Percentiles rank a stretch among this genome's conserved stretches.
These are phyloP conservation scores for Mixornis gularis DNA, from an alignment of 2,113 vertebrate species.

Conservation along the genomic window DNA sequence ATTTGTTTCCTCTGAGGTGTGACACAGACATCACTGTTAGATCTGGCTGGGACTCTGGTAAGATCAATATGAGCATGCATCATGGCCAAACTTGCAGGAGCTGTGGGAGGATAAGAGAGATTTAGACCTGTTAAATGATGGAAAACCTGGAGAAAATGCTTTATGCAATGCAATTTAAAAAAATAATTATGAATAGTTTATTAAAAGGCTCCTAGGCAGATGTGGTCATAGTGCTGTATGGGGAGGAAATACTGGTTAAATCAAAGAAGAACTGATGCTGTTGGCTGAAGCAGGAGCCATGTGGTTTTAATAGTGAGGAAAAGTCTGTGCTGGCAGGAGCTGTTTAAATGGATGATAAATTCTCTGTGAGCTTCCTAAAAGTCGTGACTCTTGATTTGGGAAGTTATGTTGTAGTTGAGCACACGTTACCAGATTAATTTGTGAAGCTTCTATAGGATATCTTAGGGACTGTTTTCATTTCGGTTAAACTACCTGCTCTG, in stretches of 20 bases:
- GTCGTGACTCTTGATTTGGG: background rate
- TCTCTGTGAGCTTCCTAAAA: background rate
- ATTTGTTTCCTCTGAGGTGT: conserved; percentile 9
- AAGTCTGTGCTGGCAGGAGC: background rate
- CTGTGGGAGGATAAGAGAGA: background rate
- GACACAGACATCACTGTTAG: background rate
- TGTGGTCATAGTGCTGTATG: background rate
- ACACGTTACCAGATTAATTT: background rate
- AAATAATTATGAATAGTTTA: background rate
- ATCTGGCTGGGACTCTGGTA: background rate
- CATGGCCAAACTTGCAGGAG: background rate
- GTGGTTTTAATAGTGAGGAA: background rate
- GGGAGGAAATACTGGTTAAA: background rate
- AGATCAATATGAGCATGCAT: background rate
- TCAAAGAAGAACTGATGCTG: background rate
- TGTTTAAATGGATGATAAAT: background rate
- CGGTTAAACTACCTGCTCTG: background rate
- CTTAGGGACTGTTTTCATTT: background rate
- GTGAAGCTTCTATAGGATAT: background rate
- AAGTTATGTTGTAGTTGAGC: background rate
- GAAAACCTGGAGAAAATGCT: background rate
- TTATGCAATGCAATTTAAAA: background rate
- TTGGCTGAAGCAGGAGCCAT: background rate
- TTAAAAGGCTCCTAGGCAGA: background rate
- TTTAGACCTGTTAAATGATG: background rate